A percentile compares a stretch with the other conserved stretches of the same genome.
Evolutionary conservation across 2,888 invertebrate genomes (phyloP).

Genomic region (Scotopteryx bipunctaria): DNA sequence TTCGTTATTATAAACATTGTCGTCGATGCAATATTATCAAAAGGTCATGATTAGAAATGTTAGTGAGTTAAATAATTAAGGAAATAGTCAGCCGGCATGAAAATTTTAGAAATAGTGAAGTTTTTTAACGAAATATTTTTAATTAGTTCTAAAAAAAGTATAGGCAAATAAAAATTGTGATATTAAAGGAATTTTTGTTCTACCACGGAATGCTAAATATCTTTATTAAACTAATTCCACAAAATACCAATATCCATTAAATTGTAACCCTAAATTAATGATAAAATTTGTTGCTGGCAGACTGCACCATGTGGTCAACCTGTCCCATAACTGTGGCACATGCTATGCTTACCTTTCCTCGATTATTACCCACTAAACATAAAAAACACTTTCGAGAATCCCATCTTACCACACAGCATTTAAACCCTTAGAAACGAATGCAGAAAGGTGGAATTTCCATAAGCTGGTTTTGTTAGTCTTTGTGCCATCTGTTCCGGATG

Average conservation of each 20-base stretch:
- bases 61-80: too few species aligned
- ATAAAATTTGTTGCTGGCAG: slow-evolving; percentile 69
- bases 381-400: slow-evolving; percentile 64
- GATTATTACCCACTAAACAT: slow-evolving; percentile 67
- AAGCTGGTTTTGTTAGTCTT: slow-evolving; percentile 31
- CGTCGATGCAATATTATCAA: too few species aligned
- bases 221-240: slow-evolving; percentile 9
- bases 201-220: not conserved
- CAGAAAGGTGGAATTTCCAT: slow-evolving; percentile 39
- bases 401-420: slow-evolving; percentile 21
- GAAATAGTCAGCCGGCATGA: too few species aligned
- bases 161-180: too few species aligned
- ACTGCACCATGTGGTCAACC: slow-evolving; percentile 82
- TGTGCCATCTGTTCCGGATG: slow-evolving; percentile 78
- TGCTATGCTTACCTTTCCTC: slow-evolving; percentile 76
- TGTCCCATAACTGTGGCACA: slow-evolving; percentile 80
- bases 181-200: not conserved
- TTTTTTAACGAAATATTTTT: too few species aligned
- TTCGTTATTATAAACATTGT: too few species aligned
- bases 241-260: slow-evolving; percentile 40
- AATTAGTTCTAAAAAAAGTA: too few species aligned
- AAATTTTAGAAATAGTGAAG: too few species aligned
- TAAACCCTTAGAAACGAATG: slow-evolving; percentile 22
- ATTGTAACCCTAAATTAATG: slow-evolving; percentile 69
- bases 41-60: too few species aligned